Evolutionary conservation across 2,888 invertebrate species (phyloP).

Genomic region (Ormyrus thymus): DNA sequence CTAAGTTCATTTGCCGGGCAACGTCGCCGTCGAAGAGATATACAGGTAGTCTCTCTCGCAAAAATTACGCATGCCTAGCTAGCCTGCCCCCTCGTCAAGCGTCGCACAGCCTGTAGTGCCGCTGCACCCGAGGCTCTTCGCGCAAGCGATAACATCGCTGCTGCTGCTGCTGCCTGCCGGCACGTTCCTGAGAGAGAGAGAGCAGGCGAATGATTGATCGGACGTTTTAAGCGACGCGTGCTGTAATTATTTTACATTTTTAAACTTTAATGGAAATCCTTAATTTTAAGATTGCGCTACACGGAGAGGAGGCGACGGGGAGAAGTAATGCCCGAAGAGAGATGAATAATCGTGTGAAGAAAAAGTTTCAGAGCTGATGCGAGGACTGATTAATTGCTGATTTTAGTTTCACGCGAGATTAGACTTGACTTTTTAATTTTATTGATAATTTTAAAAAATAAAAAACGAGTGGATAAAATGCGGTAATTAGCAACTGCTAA

Average conservation of each 20-base stretch:
- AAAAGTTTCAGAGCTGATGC: too few relatives aligned
- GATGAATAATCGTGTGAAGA: too few relatives aligned
- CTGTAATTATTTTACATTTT: conserved; percentile 47
- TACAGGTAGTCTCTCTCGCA: conserved; percentile 34
- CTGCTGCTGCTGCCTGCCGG: not conserved
- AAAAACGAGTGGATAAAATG: too few relatives aligned
- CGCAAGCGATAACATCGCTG: conserved; percentile 24
- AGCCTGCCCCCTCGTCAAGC: not conserved
- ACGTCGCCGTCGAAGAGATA: not conserved
- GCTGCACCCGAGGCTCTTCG: not conserved
- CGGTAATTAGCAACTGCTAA: too few relatives aligned
- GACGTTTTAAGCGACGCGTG: conserved; percentile 37
- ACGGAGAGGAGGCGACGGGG: not conserved
- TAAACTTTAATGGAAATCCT: conserved; percentile 42
- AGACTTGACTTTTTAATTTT: too few relatives aligned
- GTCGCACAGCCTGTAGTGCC: too few relatives aligned
- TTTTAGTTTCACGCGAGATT: too few relatives aligned
- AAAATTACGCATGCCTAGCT: conserved; percentile 55
- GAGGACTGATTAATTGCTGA: too few relatives aligned
- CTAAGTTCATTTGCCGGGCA: conserved; percentile 42
- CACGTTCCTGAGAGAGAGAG: not conserved
- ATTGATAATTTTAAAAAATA: too few relatives aligned
- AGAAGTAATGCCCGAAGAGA: not conserved
- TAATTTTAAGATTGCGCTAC: conserved; percentile 27
- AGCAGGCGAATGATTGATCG: conserved; percentile 40